Conservation (phyloP, 2,888 invertebrate species). For the Pristionchus mayeri region DNA sequence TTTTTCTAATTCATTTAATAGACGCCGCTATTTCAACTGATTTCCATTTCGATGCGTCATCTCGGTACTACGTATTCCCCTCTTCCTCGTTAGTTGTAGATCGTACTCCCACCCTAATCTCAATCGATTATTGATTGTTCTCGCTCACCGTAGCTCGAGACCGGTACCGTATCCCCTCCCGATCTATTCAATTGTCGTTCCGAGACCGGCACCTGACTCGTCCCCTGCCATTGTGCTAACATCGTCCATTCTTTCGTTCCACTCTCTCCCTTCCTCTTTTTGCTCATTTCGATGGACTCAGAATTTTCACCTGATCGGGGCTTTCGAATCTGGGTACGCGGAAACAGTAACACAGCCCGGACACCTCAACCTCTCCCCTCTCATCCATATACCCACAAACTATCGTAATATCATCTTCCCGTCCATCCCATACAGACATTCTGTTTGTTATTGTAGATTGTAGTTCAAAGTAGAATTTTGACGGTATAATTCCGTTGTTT, state of each 20-base stretch:
- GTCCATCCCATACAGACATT: conserved; percentile 10
- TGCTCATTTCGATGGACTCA: conserved; percentile 14
- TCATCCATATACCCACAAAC: conserved; percentile 1
- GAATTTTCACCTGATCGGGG: conserved; percentile 13
- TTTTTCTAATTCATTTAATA: conserved; percentile 17
- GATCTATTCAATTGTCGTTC: not conserved
- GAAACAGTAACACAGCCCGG: conserved; percentile 16
- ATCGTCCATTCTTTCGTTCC: conserved; percentile 9
- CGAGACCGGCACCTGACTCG: not conserved
- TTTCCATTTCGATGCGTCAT: not conserved
- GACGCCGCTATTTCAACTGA: not conserved
- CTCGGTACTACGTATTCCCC: not conserved
- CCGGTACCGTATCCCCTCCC: conserved; percentile 37
- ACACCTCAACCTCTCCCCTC: conserved; percentile 7
- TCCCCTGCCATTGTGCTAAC: conserved; percentile 27
- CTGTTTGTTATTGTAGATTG: conserved; percentile 42
- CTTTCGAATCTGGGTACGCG: conserved; percentile 31
- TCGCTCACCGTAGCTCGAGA: conserved; percentile 28
- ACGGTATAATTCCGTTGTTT: conserved; percentile 17
- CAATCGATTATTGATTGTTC: conserved; percentile 40
- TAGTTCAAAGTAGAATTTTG: conserved; percentile 24
- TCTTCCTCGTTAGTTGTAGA: not conserved
- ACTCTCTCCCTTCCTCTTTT: conserved; percentile 18
- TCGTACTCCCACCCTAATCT: conserved; percentile 18
- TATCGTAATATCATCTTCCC: not conserved